Evolutionary conservation across 2,888 invertebrate species (phyloP), one percentile per base, ranked within the genome.

Genomic region (Lycophotia porphyrea): DNA sequence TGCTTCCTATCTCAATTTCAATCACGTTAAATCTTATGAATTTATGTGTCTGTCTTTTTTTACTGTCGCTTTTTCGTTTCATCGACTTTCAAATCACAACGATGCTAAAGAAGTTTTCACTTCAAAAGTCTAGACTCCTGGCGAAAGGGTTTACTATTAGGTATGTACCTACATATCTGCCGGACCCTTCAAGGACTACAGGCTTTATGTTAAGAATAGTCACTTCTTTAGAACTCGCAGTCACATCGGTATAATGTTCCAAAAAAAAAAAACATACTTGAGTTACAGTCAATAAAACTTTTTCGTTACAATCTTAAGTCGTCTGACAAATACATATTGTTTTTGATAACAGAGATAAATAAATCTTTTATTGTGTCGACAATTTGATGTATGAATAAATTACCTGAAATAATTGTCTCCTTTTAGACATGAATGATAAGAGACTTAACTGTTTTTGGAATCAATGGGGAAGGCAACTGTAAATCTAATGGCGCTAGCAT

Each of bases 251-350:
- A n/a, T n/a, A 27, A 72, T 42, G 31, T 42, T 9, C 36, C 24
- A 47, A 66, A 61, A 27, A 74, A 31, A 31, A 24, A 9, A 47
- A 21, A 4, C 11, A 47, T 15, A 13, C 39, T 64, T 58, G 21
- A 34, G 1, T n/a, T 42, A 47, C 58, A 63, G 34, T 69, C 67
- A 18, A 71, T 64, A 63, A 70, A 42, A 27, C 21, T n/a, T 36
- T 42, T 61, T 36, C 21, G 27, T 44, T 39, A 1, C 52, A 66
- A 74, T 70, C 78, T 49, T n/a, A 27, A 42, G 71, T 52, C 55
- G 55, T 68, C 65, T 15, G 69, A 82, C 81, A 70, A 58, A 68
- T 52, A 78, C 58, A 74, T 78, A 83, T 79, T 83, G 70, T 74
- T 79, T 47, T 70, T 71, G 83, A 74, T 81, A 81, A 71, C 39